Evolutionary conservation across 2,888 invertebrate species (phyloP).

Genomic region (Plusia festucae): DNA sequence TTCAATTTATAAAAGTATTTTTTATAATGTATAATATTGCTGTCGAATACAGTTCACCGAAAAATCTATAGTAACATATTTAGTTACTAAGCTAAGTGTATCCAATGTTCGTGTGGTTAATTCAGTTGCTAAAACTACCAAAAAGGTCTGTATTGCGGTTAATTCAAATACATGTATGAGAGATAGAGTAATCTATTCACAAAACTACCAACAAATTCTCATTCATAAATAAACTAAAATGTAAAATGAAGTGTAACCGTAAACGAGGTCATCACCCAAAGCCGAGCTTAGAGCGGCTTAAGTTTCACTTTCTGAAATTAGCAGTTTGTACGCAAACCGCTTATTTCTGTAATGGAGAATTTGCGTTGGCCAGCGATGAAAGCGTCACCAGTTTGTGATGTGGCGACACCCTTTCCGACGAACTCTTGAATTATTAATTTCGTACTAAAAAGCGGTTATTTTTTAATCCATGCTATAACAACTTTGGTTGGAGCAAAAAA

Average conservation of each 20-base stretch:
- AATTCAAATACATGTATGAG: not conserved
- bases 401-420: conserved; percentile 44
- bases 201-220: not conserved
- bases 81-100: too few relatives aligned
- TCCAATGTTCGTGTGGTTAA: too few relatives aligned
- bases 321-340: conserved; percentile 63
- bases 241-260: conserved; percentile 21
- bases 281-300: conserved; percentile 60
- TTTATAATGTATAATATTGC: not conserved
- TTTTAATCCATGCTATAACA: conserved; percentile 29
- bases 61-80: too few relatives aligned
- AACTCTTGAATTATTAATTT: conserved; percentile 47
- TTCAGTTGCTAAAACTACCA: not conserved
- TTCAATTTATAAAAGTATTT: conserved; percentile 1
- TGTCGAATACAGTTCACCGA: too few relatives aligned
- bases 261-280: conserved; percentile 51
- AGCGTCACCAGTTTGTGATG: conserved; percentile 30
- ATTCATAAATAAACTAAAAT: conserved; percentile 8
- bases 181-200: not conserved
- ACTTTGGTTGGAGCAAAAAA: conserved; percentile 37
- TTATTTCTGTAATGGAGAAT: conserved; percentile 66
- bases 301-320: conserved; percentile 72
- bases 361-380: conserved; percentile 13
- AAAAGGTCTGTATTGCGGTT: not conserved
- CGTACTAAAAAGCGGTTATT: conserved; percentile 29